Conservation (phyloP, 2,888 invertebrate species). For the Philereme vetulata region DNA sequence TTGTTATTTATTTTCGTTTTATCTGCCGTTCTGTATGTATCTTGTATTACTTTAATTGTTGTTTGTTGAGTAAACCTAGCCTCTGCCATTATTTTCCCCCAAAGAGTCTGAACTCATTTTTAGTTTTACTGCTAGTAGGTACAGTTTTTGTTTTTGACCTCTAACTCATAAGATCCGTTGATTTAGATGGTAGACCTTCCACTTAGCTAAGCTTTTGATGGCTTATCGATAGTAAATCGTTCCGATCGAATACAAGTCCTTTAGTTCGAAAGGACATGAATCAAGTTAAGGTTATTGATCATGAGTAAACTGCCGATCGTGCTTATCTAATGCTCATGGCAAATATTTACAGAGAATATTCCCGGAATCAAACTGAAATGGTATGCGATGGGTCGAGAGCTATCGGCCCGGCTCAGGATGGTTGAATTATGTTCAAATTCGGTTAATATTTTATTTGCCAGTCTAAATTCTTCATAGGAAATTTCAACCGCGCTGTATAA, state of each 20-base stretch:
- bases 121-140: not conserved
- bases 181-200: not conserved
- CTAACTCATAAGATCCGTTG: not conserved
- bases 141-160: no score
- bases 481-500: not conserved
- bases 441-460: slow-evolving; percentile 14
- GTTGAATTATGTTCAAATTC: slow-evolving; percentile 12
- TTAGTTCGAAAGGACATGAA: slow-evolving; percentile 35
- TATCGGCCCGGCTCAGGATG: slow-evolving; percentile 13
- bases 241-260: slow-evolving; percentile 9
- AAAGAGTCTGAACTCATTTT: not conserved
- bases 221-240: not conserved
- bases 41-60: slow-evolving; percentile 42
- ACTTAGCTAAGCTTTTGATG: not conserved
- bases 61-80: slow-evolving; percentile 4
- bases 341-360: slow-evolving; percentile 67
- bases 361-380: slow-evolving; percentile 50
- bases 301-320: slow-evolving; percentile 51
- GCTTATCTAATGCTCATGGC: slow-evolving; percentile 55
- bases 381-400: slow-evolving; percentile 32
- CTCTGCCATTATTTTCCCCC: no score
- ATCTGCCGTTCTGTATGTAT: slow-evolving; percentile 43
- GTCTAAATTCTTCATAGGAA: slow-evolving; percentile 8
- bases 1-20: slow-evolving; percentile 54
- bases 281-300: slow-evolving; percentile 46